A percentile compares a stretch with the other conserved stretches of the same genome.
Evolutionary conservation across 2,113 vertebrate genomes (phyloP).

Genomic region (Nipponia nippon): DNA sequence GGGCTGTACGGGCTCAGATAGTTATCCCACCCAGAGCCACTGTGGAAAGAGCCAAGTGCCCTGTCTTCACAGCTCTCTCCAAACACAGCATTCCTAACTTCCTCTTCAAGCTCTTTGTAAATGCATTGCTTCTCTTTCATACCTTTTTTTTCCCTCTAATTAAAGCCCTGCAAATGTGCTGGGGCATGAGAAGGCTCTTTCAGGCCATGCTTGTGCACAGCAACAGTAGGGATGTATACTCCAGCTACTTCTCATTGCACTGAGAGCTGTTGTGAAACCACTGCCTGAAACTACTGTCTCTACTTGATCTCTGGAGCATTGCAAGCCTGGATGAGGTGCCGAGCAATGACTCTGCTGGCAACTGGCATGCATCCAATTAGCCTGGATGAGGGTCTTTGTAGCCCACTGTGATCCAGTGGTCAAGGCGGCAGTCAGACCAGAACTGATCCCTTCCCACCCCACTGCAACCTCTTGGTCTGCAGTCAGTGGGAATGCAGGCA

Average conservation of each 20-base stretch:
- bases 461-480: not conserved
- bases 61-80: not conserved
- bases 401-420: not conserved
- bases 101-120: not conserved
- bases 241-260: not conserved
- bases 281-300: not conserved
- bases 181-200: not conserved
- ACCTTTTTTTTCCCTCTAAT: not conserved
- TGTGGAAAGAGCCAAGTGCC: not conserved
- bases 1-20: not conserved
- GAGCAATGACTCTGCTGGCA: not conserved
- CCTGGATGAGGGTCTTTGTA: not conserved
- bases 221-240: not conserved
- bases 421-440: not conserved
- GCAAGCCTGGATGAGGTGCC: not conserved
- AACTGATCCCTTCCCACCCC: not conserved
- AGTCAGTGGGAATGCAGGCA: not conserved
- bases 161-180: not conserved
- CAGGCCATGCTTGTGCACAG: not conserved
- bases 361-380: not conserved
- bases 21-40: not conserved
- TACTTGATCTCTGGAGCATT: accelerated
- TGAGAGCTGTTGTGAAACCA: not conserved
- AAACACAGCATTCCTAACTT: not conserved
- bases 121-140: not conserved